Percentiles rank a stretch among this genome's conserved stretches.
phyloP scores from a whole-genome alignment of 2,113 vertebrate species.

The Apaloderma vittatum region DNA sequence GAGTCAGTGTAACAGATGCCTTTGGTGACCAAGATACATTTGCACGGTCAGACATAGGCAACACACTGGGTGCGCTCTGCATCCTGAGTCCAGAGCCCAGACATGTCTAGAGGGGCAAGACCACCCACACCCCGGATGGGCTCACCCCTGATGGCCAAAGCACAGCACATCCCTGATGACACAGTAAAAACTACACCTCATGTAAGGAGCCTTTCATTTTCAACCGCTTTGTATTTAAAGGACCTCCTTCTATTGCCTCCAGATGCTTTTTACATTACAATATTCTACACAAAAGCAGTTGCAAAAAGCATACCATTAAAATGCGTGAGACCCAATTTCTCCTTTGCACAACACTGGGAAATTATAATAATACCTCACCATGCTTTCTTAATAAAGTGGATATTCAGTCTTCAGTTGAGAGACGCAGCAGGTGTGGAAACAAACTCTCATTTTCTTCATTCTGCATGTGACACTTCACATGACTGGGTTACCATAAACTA shows the following conservation, averaged over 20 bases:
- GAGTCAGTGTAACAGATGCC: background rate
- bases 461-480: background rate
- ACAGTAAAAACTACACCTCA: background rate
- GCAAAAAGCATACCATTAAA: background rate
- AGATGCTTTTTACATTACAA: background rate
- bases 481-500: background rate
- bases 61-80: background rate
- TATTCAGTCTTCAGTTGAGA: background rate
- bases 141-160: background rate
- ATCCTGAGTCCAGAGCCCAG: background rate
- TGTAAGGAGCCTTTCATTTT: background rate
- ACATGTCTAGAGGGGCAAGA: background rate
- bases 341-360: background rate
- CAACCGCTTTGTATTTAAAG: background rate
- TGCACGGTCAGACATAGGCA: background rate
- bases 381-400: background rate
- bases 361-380: background rate
- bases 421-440: background rate
- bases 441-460: background rate
- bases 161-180: background rate
- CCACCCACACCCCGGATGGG: fast-evolving
- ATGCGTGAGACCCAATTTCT: background rate
- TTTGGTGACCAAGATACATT: background rate
- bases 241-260: background rate
- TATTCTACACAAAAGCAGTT: background rate